Evolutionary conservation across 1,140 invertebrate genomes (phyloP), one percentile per base, ranked within the genome.

Genomic region (Drosophila hydei): DNA sequence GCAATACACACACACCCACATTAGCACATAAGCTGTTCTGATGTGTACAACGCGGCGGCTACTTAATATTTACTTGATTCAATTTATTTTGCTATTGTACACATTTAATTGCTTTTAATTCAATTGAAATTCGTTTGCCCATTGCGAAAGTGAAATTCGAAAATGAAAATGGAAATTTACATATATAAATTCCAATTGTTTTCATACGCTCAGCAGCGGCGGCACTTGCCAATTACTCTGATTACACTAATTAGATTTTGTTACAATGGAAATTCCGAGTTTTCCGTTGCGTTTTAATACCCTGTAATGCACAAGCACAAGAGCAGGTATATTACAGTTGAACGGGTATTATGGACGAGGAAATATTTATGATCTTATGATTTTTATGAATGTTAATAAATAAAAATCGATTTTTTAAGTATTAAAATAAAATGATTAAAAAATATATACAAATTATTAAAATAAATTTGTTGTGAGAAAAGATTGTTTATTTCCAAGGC

Each of bases 241-340:
- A 79, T 85, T 84, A 72, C 59, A 79, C 71, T 85, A 75, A 79
- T 84, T 83, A 68, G 56, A 23, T 70, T 74, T 64, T 60, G 42
- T 33, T 61, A 25, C 36, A 14, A 36, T 23, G 36, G 50, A 30
- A 60, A 51, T n/a, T 43, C 51, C 30, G 25, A 18, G 30, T 60
- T 62, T 40, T 45, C 43, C 12, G 4, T n/a, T 45, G 43, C 43
- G 18, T 4, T 43, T 21, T 14, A 3, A 43, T 45, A 45, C 21
- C 45, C 45, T 23, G 4, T 23, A n/a, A n/a, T 11, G 11, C 11
- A 11, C 8, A 33, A 11, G 9, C 12, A 3, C 27, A 0, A 11
- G 27, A 30, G 27, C 27, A 11, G 27, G n/a, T n/a, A n/a, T n/a
- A n/a, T n/a, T n/a, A n/a, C n/a, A n/a, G n/a, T n/a, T n/a, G n/a